Percentiles rank a stretch among this genome's conserved stretches.
Conservation (phyloP, 2,888 invertebrate species). For the Nymphalis urticae region DNA sequence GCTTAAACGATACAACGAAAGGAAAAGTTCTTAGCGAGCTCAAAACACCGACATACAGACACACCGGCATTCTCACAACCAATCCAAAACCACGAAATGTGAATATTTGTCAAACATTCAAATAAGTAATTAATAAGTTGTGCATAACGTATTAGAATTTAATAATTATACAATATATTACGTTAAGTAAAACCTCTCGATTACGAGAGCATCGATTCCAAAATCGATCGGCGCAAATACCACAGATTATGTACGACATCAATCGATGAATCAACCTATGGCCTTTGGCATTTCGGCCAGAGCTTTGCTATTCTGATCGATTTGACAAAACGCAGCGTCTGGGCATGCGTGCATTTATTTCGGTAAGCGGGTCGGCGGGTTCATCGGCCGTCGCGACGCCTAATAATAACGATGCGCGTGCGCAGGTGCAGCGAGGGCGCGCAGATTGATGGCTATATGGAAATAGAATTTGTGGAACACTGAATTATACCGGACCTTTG, state of each 20-base stretch:
- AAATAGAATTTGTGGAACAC: conserved; percentile 40
- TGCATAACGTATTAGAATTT: no score
- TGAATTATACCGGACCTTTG: conserved; percentile 38
- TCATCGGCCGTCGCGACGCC: conserved; percentile 76
- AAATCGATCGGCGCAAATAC: conserved; percentile 5
- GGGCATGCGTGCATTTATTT: conserved; percentile 57
- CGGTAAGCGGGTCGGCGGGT: conserved; percentile 77
- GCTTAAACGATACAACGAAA: conserved; percentile 47
- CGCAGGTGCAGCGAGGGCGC: conserved; percentile 63
- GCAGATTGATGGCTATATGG: conserved; percentile 35
- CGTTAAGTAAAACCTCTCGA: neutral
- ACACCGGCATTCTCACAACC: neutral
- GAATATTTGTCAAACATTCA: neutral
- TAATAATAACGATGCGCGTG: conserved; percentile 68
- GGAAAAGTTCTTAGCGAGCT: conserved; percentile 41
- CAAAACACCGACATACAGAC: conserved; percentile 1
- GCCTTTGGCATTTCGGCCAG: conserved; percentile 25
- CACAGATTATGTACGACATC: neutral
- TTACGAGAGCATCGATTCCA: conserved; percentile 2
- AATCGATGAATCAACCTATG: conserved; percentile 19
- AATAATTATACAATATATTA: neutral
- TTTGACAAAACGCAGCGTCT: conserved; percentile 32
- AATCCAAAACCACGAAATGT: neutral
- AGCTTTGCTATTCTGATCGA: conserved; percentile 17
- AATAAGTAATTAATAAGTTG: no score